Evolutionary conservation across 2,797 vertebrate species (phyloP).

Genomic region (Mycteria americana): DNA sequence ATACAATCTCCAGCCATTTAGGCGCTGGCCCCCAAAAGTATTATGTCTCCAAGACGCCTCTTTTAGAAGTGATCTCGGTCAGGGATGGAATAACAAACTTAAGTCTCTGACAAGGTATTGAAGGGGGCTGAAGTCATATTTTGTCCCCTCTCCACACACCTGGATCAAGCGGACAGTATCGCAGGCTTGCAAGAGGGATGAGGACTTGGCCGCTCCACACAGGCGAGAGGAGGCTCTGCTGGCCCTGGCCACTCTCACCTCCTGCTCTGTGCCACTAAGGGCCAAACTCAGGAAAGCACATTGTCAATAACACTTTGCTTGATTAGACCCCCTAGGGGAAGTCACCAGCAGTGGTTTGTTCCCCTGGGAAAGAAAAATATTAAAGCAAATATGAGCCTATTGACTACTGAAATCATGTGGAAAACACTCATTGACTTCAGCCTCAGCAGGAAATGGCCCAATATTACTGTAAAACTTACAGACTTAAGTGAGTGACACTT

Average conservation of each 20-base stretch:
- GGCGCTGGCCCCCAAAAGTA: accelerated
- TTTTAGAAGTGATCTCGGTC: not conserved
- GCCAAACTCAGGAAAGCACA: not conserved
- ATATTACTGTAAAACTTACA: not conserved
- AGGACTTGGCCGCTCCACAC: accelerated
- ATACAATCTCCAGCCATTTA: not conserved
- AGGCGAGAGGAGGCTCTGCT: accelerated
- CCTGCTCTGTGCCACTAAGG: not conserved
- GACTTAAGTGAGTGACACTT: not conserved
- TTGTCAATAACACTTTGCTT: not conserved
- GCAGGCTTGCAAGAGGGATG: accelerated
- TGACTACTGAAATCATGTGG: conserved; percentile 7
- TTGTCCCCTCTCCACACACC: not conserved
- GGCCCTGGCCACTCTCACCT: accelerated
- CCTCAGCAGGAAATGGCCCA: not conserved
- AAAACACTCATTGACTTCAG: conserved; percentile 23
- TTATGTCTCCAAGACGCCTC: accelerated
- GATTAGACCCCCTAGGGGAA: not conserved
- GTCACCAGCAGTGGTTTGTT: not conserved
- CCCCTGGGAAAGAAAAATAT: not conserved
- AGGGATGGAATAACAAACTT: not conserved
- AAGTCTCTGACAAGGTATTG: not conserved
- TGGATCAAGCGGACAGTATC: accelerated
- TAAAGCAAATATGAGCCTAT: not conserved
- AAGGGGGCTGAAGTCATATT: not conserved